These are phyloP conservation scores for Meriones unguiculatus DNA, from an alignment of 2,113 vertebrate species.

Conservation along the genomic window DNA sequence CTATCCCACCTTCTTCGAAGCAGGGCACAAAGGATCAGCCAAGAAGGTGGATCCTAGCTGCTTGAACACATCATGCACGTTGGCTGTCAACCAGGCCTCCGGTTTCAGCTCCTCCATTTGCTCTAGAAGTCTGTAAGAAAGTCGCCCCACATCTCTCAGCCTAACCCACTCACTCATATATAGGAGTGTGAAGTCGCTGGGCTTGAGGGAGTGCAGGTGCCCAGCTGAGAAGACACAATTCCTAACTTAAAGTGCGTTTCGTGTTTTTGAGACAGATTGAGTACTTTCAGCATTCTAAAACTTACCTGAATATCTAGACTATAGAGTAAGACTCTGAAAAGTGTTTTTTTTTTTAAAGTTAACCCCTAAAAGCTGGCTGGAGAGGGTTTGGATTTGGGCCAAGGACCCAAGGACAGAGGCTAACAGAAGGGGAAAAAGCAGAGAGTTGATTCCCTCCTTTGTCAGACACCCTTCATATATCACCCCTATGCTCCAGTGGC, in stretches of 20 bases:
- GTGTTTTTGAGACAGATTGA: neutral
- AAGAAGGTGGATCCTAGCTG: neutral
- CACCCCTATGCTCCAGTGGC: neutral
- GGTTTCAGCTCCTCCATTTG: neutral
- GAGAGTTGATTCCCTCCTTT: neutral
- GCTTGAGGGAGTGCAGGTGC: neutral
- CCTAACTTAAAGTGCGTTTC: neutral
- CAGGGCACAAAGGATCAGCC: neutral
- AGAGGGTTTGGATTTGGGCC: neutral
- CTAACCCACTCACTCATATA: neutral
- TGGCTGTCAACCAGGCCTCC: neutral
- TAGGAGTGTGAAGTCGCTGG: neutral
- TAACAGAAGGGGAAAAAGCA: neutral
- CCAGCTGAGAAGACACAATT: neutral
- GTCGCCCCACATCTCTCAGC: neutral
- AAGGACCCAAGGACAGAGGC: neutral
- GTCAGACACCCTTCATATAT: neutral
- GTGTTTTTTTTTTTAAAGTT: neutral
- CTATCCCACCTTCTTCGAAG: neutral
- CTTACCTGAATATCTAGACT: neutral
- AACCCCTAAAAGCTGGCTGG: neutral
- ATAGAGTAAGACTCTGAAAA: neutral
- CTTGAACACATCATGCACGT: neutral
- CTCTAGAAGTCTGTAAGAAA: neutral
- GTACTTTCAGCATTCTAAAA: neutral